Base-by-base conservation (phyloP, 2,113 vertebrate species). In the Syngnathus floridae region DNA sequence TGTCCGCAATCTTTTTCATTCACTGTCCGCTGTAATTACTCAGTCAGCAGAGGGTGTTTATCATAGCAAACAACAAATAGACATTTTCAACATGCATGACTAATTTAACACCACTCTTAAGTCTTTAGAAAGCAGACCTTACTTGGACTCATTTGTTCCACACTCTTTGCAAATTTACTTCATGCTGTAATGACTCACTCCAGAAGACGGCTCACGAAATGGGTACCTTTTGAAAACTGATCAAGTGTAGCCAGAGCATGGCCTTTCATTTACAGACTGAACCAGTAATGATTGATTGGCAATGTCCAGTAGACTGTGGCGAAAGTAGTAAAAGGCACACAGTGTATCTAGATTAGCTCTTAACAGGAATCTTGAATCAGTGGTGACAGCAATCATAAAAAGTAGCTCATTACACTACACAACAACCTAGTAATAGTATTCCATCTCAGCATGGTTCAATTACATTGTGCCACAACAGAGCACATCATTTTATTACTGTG, bases 231-330 rank as follows among this genome's bases (percentile, higher is more conserved):
- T 74, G 22, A 66, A 69, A 77, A 66, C 10, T 41, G 56, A 66
- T 69, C 26, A 75, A 77, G 48, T 77, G 69, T 62, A 69, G 22
- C 52, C 31, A 36, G 22, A 62, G 13, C 51, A 37, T 55, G 59
- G 43, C 55, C 54, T 82, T 80, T 81, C 65, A 82, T 82, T 82
- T 84, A 31, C 26, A 54, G 0, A 51, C n/a, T 75, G 58, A 31
- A 87, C 83, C 77, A 66, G 67, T 87, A 81, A 75, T 69, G 83
- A 82, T 5, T 65, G 67, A 78, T 62, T 55, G 73, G 69, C 77
- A 74, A 58, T 70, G 78, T 63, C 72, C 75, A 21, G 37, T 46
- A 52, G 68, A 72, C 69, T 62, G 19, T 35, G 0, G 26, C 62
- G 64, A 72, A 64, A 49, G 52, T 4, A 46, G 54, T 22, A 16